Base-by-base conservation (phyloP, 2,797 vertebrate species). In the Brachyalestes nurse region DNA sequence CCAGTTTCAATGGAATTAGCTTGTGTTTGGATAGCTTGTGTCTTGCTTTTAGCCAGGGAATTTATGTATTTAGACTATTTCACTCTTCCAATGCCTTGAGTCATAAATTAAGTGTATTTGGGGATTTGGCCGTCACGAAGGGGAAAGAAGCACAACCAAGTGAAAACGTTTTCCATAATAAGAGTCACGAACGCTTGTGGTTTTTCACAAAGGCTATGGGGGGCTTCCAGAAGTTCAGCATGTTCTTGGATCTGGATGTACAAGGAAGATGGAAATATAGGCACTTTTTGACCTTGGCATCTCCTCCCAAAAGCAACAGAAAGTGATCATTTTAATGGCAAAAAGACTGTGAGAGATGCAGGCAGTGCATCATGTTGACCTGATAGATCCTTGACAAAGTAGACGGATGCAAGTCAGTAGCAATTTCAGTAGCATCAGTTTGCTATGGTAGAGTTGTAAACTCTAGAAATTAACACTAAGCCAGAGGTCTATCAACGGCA, bases 161-260 rank as follows among this genome's bases (percentile, higher is more conserved):
- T 62, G 72, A 55, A 75, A 75, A 13, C 16, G 17, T 74, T 80
- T 80, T 67, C 42, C 49, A 21, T 17, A 67, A 69, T 69, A 60
- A 69, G 45, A 61, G 53, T 61, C 71, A 73, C 71, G 53, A 73
- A 73, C 9, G 19, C 66, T 66, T 73, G 61, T 6, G 40, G 71
- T 80, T 67, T 9, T 42, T 57, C 71, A n/a, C 61, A 12, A 34
- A 21, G 71, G 61, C 25, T 49, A 49, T 45, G 47, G 13, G 49
- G 64, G 71, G 42, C 62, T 34, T 80, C 62, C 51, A 74, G 71
- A 19, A 38, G 40, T 58, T 49, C 40, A 45, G 62, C 42, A 49
- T 80, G 72, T 80, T 75, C 51, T 60, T 74, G 69, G 69, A 73
- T 14, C 28, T 25, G 34, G 5, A 74, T 28, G 61, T 74, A 58